Base-by-base conservation (phyloP, 2,888 invertebrate species). In the Cataglyphis livida region DNA sequence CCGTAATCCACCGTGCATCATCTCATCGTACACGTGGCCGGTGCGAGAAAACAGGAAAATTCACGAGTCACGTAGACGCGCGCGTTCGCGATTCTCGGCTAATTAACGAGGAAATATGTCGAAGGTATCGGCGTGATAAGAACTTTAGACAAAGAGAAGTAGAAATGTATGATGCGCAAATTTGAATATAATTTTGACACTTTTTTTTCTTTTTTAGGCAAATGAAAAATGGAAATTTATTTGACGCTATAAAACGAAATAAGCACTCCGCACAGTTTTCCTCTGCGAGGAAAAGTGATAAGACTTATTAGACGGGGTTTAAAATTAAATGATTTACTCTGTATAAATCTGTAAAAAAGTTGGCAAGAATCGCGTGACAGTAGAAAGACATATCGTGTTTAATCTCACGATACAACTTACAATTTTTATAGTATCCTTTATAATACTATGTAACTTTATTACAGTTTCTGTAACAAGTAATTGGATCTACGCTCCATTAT, bases 381-480 rank as follows among this genome's bases (percentile, higher is more conserved):
- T 1, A 3, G 21, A 32, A 3, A 32, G 18, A 57, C 32, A 18
- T 10, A 18, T 51, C 25, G 57, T 25, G n/a, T 35, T 71, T 35
- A 73, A 59, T 71, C 28, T 79, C 35, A n/a, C 25, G 21, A 71
- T 12, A n/a, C 44, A 3, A 79, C 25, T 71, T 78, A 57, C 44
- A 59, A 79, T 59, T 73, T 79, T 71, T 48, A 59, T 41, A 21
- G 15, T 70, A 41, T 59, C 41, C 32, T 32, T 64, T 75, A 74
- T 59, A 28, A 28, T n/a, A 54, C n/a, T 41, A 15, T 25, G 73
- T 79, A 71, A 79, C 74, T 79, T 59, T 73, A 79, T 79, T 73
- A 79, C 44, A 71, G 78, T 79, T 79, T n/a, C 44, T 44, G 73
- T 78, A 79, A 79, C 59, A 48, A 73, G 78, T 79, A 73, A 79